Evolutionary conservation across 2,113 vertebrate species (phyloP), one percentile per base, ranked within the genome.

Genomic region (Hippocampus guttulatus): DNA sequence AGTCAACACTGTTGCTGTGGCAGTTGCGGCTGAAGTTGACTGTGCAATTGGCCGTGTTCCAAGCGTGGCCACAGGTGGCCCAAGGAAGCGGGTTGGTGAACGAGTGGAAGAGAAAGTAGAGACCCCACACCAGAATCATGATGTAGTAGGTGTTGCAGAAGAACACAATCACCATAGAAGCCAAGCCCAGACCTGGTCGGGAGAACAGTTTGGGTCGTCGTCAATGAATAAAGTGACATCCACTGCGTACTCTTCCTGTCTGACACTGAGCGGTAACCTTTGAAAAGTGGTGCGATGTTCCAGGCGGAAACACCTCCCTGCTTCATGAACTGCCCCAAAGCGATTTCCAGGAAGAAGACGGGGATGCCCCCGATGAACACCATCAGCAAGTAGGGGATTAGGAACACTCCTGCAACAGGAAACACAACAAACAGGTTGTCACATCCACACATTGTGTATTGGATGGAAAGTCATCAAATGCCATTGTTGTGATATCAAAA

Each of bases 101-200:
- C 51, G 96, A 98, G 91, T 97, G 95, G 73, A 93, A 93, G 88
- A 98, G 91, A 88, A 97, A 98, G 83, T 96, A 98, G 80, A 97
- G 94, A 43, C 93, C 96, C 97, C 97, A 98, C 77, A 95, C 96
- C 84, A 98, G 93, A 88, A 98, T 95, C 96, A 98, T 96, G 90
- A 98, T 96, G 90, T 98, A 98, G 87, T 97, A 98, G 70, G 95
- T 95, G 93, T 98, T 98, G 81, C 96, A 98, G 91, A 97, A 98
- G 92, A 98, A 98, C 91, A 98, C 96, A 0, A 98, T 98, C 85
- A 98, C 96, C 96, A 98, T 98, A 52, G 96, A 98, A 70, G 96
- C 95, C 41, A 96, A 84, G 82, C 96, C 96, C 87, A 98, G 88
- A 89, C 96, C 96, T 98, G 68, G 3, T 41, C 61, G 38, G 3